phyloP scores from a whole-genome alignment of 2,888 invertebrate genomes.

The Neoitamus cyanurus region DNA sequence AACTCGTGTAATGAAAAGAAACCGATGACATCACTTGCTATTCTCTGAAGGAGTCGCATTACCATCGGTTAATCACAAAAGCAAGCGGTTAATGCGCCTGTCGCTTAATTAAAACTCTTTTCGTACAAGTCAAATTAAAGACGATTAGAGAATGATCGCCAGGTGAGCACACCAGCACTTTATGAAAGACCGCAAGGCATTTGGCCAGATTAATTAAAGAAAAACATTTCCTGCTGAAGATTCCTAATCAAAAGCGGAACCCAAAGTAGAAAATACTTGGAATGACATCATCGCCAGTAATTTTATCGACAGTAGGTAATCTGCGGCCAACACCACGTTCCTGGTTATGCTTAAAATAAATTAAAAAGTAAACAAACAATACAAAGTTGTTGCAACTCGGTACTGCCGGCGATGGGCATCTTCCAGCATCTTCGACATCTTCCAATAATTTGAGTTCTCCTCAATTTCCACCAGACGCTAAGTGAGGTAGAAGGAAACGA shows the following conservation, averaged over 20 bases:
- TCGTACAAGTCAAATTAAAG: background rate
- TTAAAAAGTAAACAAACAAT: slow-evolving; percentile 17
- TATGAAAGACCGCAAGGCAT: background rate
- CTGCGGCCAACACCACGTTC: background rate
- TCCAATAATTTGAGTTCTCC: background rate
- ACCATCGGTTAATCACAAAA: background rate
- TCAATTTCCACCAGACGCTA: background rate
- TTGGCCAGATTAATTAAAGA: background rate
- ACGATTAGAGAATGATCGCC: background rate
- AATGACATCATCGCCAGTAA: slow-evolving; percentile 20
- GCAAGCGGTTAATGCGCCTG: background rate
- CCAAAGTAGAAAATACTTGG: background rate
- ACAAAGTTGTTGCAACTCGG: background rate
- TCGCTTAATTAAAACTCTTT: background rate
- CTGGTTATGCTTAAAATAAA: background rate
- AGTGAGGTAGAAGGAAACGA: background rate
- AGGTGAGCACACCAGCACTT: background rate
- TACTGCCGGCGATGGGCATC: background rate
- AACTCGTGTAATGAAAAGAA: background rate
- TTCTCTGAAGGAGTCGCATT: background rate
- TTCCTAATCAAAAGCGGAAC: background rate
- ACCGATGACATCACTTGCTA: background rate
- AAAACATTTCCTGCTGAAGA: background rate
- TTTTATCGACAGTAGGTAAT: background rate
- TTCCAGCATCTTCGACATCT: background rate